These are phyloP conservation scores for Brachyhypopomus gauderio DNA, from an alignment of 2,113 vertebrate genomes.

Conservation along the genomic window DNA sequence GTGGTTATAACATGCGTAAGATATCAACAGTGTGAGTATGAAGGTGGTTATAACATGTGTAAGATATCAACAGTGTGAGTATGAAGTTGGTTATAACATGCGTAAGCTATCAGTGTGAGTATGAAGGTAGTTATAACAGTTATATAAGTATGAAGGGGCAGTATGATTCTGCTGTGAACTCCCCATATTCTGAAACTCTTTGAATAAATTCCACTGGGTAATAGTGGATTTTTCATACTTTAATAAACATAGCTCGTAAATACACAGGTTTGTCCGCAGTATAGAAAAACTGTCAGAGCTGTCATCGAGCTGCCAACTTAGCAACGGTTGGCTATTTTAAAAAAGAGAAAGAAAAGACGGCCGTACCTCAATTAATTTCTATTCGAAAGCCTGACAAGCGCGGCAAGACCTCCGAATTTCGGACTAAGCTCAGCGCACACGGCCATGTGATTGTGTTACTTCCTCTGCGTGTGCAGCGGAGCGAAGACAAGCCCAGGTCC, in stretches of 20 bases:
- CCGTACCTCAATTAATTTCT: constrained; percentile 25
- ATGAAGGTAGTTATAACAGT: too few species aligned
- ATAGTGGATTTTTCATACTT: constrained; percentile 8
- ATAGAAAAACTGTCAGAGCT: constrained; percentile 24
- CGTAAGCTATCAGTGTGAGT: too few species aligned
- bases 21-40: too few species aligned
- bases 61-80: background rate
- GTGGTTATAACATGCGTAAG: too few species aligned
- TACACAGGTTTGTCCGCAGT: background rate
- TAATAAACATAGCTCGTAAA: constrained; percentile 3
- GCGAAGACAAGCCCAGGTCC: background rate
- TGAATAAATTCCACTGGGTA: background rate
- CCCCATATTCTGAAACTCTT: background rate
- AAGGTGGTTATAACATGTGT: background rate
- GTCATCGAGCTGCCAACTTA: constrained; percentile 4
- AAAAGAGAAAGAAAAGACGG: background rate
- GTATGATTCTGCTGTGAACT: background rate
- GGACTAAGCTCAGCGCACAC: background rate
- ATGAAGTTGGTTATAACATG: background rate
- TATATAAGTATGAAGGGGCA: background rate
- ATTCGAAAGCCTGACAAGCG: constrained; percentile 15
- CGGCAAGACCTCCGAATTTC: constrained; percentile 20
- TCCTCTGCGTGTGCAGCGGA: background rate
- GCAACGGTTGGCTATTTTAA: constrained; percentile 26
- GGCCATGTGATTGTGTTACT: background rate